Evolutionary conservation across 2,113 vertebrate genomes (phyloP).

Genomic region (Antidorcas marsupialis): DNA sequence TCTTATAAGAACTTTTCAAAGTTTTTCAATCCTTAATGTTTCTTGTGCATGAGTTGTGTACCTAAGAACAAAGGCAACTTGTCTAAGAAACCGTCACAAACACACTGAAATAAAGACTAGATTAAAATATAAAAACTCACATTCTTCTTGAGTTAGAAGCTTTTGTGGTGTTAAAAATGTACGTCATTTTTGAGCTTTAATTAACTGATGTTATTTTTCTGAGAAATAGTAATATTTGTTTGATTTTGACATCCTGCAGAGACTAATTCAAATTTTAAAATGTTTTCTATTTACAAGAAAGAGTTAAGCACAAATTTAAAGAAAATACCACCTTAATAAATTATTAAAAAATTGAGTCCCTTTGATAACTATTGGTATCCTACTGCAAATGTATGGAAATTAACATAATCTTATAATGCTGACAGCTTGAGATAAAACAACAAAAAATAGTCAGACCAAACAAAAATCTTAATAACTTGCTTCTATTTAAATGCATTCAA

Average conservation of each 20-base stretch:
- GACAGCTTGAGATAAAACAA: not conserved
- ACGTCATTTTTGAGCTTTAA: not conserved
- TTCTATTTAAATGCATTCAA: not conserved
- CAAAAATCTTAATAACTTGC: not conserved
- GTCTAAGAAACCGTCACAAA: not conserved
- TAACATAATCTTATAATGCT: not conserved
- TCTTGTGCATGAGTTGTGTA: not conserved
- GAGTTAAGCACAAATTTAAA: not conserved
- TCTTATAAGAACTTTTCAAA: not conserved
- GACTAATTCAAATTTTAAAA: constrained; percentile 22
- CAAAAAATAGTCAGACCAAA: not conserved
- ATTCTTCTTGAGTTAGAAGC: not conserved
- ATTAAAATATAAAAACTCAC: not conserved
- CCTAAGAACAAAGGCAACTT: not conserved
- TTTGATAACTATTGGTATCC: constrained; percentile 1
- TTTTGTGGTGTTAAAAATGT: not conserved
- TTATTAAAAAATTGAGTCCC: not conserved
- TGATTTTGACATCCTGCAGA: constrained; percentile 11
- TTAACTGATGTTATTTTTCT: not conserved
- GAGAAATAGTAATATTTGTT: constrained; percentile 19
- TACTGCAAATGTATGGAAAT: not conserved
- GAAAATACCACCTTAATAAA: not conserved
- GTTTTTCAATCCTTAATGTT: not conserved
- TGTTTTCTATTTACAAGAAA: not conserved
- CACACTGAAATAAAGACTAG: not conserved